phyloP scores from a whole-genome alignment of 2,888 invertebrate genomes.

The Bedellia somnulentella region DNA sequence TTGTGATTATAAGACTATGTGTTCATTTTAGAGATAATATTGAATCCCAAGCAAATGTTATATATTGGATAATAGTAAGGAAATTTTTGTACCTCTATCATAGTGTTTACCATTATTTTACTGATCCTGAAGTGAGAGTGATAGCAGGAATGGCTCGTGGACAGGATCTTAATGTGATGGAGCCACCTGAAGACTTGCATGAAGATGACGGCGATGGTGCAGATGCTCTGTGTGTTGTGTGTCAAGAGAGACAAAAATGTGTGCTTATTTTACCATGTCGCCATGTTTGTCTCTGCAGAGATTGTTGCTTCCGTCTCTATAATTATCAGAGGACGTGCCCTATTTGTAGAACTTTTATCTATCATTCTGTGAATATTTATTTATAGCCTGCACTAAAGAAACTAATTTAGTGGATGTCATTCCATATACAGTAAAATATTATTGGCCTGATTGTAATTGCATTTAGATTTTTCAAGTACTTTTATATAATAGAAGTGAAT shows the following conservation, averaged over 20 bases:
- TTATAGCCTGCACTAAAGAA: too few relatives aligned
- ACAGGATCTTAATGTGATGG: constrained; percentile 19
- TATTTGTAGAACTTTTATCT: constrained; percentile 56
- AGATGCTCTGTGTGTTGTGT: constrained; percentile 54
- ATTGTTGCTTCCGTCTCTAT: constrained; percentile 49
- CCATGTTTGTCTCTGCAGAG: constrained; percentile 57
- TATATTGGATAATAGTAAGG: constrained; percentile 35
- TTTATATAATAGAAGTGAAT: too few relatives aligned
- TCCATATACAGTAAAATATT: too few relatives aligned
- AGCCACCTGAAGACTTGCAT: constrained; percentile 7
- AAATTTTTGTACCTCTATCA: constrained; percentile 38
- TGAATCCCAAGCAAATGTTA: constrained; percentile 16
- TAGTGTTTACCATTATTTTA: constrained; percentile 34
- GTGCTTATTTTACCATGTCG: constrained; percentile 57
- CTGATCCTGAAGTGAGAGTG: constrained; percentile 35
- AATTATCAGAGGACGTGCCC: constrained; percentile 54
- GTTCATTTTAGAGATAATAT: constrained; percentile 32
- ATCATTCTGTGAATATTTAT: constrained; percentile 57
- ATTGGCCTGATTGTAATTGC: too few relatives aligned
- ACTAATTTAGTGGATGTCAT: too few relatives aligned
- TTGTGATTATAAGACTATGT: constrained; percentile 30
- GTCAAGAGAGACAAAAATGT: constrained; percentile 58
- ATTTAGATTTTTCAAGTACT: too few relatives aligned
- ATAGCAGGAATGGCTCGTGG: constrained; percentile 31
- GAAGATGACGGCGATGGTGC: constrained; percentile 20